Conservation (phyloP, 1,140 invertebrate species). For the Drosophila busckii region DNA sequence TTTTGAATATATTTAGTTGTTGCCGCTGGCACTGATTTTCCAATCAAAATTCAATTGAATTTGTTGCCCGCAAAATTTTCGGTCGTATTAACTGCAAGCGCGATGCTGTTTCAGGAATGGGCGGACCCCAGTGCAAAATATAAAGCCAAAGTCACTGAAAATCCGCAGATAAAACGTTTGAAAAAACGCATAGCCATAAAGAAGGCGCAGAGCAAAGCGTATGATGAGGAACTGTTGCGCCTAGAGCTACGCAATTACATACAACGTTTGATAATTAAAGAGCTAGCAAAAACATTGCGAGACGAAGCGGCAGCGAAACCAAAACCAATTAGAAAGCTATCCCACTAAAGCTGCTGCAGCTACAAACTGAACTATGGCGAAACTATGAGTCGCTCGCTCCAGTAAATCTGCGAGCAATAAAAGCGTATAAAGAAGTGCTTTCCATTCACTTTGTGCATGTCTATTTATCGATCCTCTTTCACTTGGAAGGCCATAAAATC, state of each 20-base stretch:
- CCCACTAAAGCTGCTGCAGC: too few species aligned
- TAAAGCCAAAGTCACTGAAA: too few species aligned
- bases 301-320: background rate
- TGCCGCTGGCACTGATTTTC: constrained; percentile 36
- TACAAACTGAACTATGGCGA: background rate
- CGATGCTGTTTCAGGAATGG: constrained; percentile 30
- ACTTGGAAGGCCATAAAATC: constrained; percentile 52
- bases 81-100: background rate
- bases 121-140: too few species aligned
- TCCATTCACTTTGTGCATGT: background rate
- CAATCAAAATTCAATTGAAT: constrained; percentile 45
- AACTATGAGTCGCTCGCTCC: constrained; percentile 5
- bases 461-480: constrained; percentile 16
- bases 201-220: background rate
- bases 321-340: background rate
- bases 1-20: constrained; percentile 25
- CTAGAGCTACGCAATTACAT: constrained; percentile 18
- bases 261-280: constrained; percentile 19
- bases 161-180: too few species aligned
- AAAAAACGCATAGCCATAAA: constrained; percentile 10
- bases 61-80: constrained; percentile 16
- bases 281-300: background rate
- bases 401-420: constrained; percentile 19
- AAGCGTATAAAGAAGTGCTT: constrained; percentile 9
- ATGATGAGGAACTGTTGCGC: background rate